Percentiles rank a stretch among this genome's conserved stretches.
phyloP scores from a whole-genome alignment of 2,888 invertebrate genomes.

The Parnassius orleans region DNA sequence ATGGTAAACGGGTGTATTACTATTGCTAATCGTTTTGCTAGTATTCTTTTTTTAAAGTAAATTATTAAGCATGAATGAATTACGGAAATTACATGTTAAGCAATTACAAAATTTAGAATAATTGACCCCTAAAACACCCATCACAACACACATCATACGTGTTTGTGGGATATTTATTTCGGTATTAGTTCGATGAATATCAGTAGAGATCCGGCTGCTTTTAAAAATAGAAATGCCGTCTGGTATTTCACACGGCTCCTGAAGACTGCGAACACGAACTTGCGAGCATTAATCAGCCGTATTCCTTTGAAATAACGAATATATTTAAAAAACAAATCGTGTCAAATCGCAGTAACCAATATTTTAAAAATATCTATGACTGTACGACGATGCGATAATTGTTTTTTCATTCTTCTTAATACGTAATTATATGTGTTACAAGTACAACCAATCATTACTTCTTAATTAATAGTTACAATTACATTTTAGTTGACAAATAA shows the following conservation, averaged over 20 bases:
- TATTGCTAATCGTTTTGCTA: too few species aligned
- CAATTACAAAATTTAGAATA: neutral
- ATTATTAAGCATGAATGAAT: too few species aligned
- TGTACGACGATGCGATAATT: slow-evolving; percentile 13
- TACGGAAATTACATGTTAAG: too few species aligned
- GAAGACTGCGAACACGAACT: neutral
- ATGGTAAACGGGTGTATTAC: too few species aligned
- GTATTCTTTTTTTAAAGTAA: too few species aligned
- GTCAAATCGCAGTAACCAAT: neutral
- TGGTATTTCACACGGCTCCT: slow-evolving; percentile 43
- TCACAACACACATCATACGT: neutral
- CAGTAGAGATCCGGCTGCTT: slow-evolving; percentile 40
- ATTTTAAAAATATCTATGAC: slow-evolving; percentile 16
- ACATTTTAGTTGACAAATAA: too few species aligned
- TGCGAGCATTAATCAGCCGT: slow-evolving; percentile 6
- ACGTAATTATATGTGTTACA: too few species aligned
- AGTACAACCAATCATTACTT: too few species aligned
- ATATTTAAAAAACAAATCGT: neutral
- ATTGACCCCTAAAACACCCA: slow-evolving; percentile 1
- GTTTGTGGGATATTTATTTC: slow-evolving; percentile 21
- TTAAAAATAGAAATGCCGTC: slow-evolving; percentile 47
- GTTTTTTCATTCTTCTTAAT: slow-evolving; percentile 5
- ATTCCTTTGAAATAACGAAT: slow-evolving; percentile 4
- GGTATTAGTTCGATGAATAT: slow-evolving; percentile 27
- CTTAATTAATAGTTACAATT: too few species aligned